Percentiles rank a stretch among this genome's conserved stretches.
These are phyloP conservation scores for Mesocricetus auratus DNA, from an alignment of 2,113 vertebrate species.

Conservation along the genomic window DNA sequence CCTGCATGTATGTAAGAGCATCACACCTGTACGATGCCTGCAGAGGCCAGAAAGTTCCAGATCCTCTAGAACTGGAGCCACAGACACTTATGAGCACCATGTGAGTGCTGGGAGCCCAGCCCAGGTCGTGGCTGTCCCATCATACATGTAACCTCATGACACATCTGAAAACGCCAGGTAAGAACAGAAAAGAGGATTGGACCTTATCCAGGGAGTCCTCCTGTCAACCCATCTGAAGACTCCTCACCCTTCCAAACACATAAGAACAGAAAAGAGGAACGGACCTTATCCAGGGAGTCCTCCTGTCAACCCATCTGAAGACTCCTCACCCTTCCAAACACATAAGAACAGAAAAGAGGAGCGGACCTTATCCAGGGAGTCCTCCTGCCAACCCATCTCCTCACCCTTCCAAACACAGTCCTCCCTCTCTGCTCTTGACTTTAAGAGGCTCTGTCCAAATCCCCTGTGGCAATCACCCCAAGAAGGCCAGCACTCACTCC, in stretches of 20 bases:
- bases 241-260: background rate
- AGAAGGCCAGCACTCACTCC: background rate
- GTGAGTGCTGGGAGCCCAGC: background rate
- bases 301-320: background rate
- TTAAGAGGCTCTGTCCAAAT: too few relatives aligned
- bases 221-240: background rate
- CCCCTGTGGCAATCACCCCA: background rate
- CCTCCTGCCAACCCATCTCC: background rate
- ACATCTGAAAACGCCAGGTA: background rate
- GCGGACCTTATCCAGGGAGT: background rate
- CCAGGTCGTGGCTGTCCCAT: too few relatives aligned
- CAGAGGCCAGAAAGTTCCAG: background rate
- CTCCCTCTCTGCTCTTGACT: background rate
- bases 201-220: background rate
- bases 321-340: too few relatives aligned
- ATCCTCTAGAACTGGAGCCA: background rate
- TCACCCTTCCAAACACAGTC: background rate
- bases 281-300: background rate
- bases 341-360: background rate
- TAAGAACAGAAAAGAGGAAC: background rate
- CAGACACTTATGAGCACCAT: background rate
- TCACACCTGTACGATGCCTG: background rate
- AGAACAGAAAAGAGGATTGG: background rate
- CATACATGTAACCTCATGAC: too few relatives aligned
- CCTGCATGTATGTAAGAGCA: background rate